phyloP scores from a whole-genome alignment of 2,113 vertebrate species.

The Pseudorasbora parva region DNA sequence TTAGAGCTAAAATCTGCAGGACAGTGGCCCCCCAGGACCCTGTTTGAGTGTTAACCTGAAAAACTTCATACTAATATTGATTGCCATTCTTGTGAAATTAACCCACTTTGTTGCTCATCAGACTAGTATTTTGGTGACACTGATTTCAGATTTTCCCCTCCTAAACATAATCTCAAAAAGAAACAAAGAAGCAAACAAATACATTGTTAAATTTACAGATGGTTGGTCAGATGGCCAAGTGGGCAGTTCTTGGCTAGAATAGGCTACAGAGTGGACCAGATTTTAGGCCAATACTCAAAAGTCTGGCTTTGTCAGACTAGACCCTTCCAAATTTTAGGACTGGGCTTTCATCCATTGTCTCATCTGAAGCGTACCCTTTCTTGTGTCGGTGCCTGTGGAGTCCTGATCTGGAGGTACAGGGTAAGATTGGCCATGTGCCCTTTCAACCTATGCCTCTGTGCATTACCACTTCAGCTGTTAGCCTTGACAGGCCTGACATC shows the following conservation, averaged over 20 bases:
- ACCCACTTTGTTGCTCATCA: too few relatives aligned
- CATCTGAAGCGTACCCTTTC: neutral
- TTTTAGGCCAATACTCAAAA: constrained; percentile 1
- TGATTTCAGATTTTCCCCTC: neutral
- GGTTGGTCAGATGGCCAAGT: constrained; percentile 27
- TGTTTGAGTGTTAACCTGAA: too few relatives aligned
- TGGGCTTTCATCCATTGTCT: constrained; percentile 6
- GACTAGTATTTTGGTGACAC: neutral
- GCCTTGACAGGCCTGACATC: neutral
- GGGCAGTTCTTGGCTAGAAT: constrained; percentile 1
- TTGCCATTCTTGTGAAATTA: too few relatives aligned
- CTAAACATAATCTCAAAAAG: neutral
- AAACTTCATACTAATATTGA: too few relatives aligned
- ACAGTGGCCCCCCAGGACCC: too few relatives aligned
- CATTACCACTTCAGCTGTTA: constrained; percentile 39
- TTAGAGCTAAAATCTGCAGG: too few relatives aligned
- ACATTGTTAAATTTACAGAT: constrained; percentile 7
- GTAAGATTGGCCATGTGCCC: neutral
- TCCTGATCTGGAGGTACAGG: neutral
- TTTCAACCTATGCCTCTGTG: constrained; percentile 5
- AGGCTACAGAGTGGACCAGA: neutral
- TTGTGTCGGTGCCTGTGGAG: neutral
- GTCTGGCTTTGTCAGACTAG: neutral
- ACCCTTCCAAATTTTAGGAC: neutral
- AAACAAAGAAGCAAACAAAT: neutral